Evolutionary conservation across 1,140 invertebrate genomes (phyloP).

Genomic region (Drosophila gunungcola): DNA sequence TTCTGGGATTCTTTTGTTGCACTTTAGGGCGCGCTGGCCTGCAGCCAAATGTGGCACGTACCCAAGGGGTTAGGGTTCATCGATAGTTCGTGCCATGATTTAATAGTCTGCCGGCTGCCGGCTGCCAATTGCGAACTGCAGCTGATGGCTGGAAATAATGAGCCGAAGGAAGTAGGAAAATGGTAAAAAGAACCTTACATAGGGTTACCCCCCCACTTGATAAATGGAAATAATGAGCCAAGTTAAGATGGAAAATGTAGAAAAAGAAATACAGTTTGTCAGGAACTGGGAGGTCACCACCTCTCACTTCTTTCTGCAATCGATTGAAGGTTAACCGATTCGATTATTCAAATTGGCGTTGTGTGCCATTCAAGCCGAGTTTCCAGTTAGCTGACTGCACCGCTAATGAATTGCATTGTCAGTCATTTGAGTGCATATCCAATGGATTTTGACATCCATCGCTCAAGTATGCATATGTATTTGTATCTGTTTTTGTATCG

Average conservation of each 20-base stretch:
- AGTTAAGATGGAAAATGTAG: constrained; percentile 5
- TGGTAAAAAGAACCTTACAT: neutral
- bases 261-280: constrained; percentile 7
- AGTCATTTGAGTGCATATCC: constrained; percentile 62
- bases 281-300: neutral
- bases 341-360: constrained; percentile 40
- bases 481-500: constrained; percentile 6
- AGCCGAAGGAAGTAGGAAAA: constrained; percentile 20
- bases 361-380: constrained; percentile 49
- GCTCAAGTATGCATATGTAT: constrained; percentile 26
- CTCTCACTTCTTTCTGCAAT: constrained; percentile 38
- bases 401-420: constrained; percentile 76
- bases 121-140: constrained; percentile 71
- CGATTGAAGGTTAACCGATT: constrained; percentile 45
- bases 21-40: constrained; percentile 35
- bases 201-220: neutral
- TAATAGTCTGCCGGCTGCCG: constrained; percentile 69
- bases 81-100: constrained; percentile 81
- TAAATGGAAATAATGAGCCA: constrained; percentile 21
- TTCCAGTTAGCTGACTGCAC: constrained; percentile 45
- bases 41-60: constrained; percentile 57
- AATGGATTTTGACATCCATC: constrained; percentile 64
- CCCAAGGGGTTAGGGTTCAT: constrained; percentile 48
- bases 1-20: constrained; percentile 49
- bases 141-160: constrained; percentile 40